Conservation (phyloP, 2,888 invertebrate species). For the Lasioglossum vierecki region DNA sequence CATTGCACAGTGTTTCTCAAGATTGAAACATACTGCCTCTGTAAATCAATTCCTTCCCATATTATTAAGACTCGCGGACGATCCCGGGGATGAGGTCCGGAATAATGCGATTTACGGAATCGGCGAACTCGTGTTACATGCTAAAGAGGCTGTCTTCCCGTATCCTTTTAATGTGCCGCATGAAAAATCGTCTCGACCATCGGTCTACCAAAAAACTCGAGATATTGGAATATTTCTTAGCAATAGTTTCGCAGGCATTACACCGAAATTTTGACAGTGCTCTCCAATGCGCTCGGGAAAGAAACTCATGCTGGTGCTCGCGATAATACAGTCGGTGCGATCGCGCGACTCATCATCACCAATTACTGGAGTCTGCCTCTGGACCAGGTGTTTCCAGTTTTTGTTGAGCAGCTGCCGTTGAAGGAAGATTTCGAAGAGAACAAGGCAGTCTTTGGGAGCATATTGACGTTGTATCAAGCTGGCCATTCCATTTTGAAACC, state of each 20-base stretch:
- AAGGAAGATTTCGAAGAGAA: slow-evolving; percentile 91
- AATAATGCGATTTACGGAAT: slow-evolving; percentile 91
- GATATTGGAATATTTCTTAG: slow-evolving; percentile 61
- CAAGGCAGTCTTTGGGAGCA: slow-evolving; percentile 88
- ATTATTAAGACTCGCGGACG: slow-evolving; percentile 87
- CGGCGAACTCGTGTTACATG: slow-evolving; percentile 89
- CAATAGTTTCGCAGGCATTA: slow-evolving; percentile 85
- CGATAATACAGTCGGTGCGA: slow-evolving; percentile 92
- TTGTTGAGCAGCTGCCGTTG: slow-evolving; percentile 89
- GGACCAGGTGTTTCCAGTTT: slow-evolving; percentile 89
- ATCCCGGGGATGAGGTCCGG: slow-evolving; percentile 89
- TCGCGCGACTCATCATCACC: slow-evolving; percentile 89
- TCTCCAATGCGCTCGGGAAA: slow-evolving; percentile 88
- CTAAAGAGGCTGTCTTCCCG: slow-evolving; percentile 87
- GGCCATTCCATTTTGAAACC: slow-evolving; percentile 86
- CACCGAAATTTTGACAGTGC: slow-evolving; percentile 87
- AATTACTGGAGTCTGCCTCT: slow-evolving; percentile 88
- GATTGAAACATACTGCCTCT: slow-evolving; percentile 86
- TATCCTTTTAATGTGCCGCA: slow-evolving; percentile 83
- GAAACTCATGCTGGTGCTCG: slow-evolving; percentile 88
- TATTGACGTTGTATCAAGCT: slow-evolving; percentile 87
- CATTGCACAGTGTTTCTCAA: slow-evolving; percentile 89
- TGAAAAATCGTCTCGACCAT: not conserved
- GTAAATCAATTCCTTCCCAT: slow-evolving; percentile 87
- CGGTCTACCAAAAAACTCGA: not conserved